Evolutionary conservation across 2,888 invertebrate species (phyloP).

Genomic region (Falcaria lacertinaria): DNA sequence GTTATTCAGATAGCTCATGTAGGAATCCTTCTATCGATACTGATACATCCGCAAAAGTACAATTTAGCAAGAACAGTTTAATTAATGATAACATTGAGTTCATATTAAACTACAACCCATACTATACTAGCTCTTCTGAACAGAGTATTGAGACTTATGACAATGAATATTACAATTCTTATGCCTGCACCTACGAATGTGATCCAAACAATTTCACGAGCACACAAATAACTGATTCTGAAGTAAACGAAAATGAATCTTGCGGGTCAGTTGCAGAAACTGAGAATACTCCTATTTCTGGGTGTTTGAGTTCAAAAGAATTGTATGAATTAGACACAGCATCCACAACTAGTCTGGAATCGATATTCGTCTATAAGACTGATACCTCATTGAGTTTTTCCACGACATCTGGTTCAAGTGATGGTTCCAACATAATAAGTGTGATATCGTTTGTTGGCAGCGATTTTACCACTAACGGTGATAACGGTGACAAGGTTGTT

Average conservation of each 20-base stretch:
- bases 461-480: slow-evolving; percentile 16
- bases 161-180: neutral
- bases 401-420: slow-evolving; percentile 14
- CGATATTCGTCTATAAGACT: slow-evolving; percentile 30
- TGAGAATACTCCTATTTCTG: neutral
- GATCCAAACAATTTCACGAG: neutral
- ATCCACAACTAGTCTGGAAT: slow-evolving; percentile 25
- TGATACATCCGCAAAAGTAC: neutral
- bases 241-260: neutral
- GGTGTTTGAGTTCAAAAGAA: neutral
- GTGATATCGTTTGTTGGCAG: slow-evolving; percentile 28
- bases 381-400: slow-evolving; percentile 35
- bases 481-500: slow-evolving; percentile 6
- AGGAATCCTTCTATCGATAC: neutral
- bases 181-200: neutral
- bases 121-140: neutral
- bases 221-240: neutral
- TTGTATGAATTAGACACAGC: neutral
- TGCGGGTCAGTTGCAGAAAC: neutral
- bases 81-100: neutral
- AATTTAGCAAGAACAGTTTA: neutral
- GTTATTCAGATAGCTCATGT: neutral
- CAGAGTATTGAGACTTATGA: neutral
- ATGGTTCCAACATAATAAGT: slow-evolving; percentile 23
- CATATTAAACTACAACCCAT: neutral